phyloP scores from a whole-genome alignment of 2,888 invertebrate species.

The Sesamia inferens region DNA sequence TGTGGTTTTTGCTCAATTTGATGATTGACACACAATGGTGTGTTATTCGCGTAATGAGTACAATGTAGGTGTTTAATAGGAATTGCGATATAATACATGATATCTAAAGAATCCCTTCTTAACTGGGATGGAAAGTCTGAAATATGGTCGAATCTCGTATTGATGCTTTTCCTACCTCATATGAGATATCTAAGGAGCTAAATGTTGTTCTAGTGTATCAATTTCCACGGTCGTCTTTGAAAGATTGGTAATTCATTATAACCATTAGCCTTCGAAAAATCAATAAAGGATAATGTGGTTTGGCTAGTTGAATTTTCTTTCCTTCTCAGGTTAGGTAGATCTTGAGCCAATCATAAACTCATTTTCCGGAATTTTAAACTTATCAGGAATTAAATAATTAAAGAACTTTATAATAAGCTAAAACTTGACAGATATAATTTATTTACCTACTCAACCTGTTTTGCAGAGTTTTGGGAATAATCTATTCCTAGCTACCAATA shows the following conservation, averaged over 20 bases:
- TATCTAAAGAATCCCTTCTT: too few relatives aligned
- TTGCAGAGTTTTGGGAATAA: not conserved
- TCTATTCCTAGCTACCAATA: not conserved
- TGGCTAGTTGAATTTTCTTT: not conserved
- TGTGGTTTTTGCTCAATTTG: not conserved
- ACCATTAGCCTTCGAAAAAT: conserved; percentile 3
- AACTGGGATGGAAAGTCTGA: not conserved
- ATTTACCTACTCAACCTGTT: not conserved
- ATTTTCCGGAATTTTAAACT: not conserved
- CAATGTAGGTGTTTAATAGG: too few relatives aligned
- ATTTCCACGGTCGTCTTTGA: not conserved
- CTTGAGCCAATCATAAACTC: not conserved
- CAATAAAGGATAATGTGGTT: conserved; percentile 4
- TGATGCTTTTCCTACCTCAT: not conserved
- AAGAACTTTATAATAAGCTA: not conserved
- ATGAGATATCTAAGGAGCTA: not conserved
- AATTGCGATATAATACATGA: too few relatives aligned
- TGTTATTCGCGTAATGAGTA: too few relatives aligned
- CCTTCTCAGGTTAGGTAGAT: not conserved
- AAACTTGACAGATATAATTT: not conserved
- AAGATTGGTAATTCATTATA: not conserved
- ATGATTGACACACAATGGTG: too few relatives aligned
- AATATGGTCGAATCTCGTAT: not conserved
- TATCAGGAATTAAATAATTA: not conserved
- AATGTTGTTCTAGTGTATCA: not conserved